These are phyloP conservation scores for Nannobrachium achirus DNA, from an alignment of 2,113 vertebrate species.

Conservation along the genomic window DNA sequence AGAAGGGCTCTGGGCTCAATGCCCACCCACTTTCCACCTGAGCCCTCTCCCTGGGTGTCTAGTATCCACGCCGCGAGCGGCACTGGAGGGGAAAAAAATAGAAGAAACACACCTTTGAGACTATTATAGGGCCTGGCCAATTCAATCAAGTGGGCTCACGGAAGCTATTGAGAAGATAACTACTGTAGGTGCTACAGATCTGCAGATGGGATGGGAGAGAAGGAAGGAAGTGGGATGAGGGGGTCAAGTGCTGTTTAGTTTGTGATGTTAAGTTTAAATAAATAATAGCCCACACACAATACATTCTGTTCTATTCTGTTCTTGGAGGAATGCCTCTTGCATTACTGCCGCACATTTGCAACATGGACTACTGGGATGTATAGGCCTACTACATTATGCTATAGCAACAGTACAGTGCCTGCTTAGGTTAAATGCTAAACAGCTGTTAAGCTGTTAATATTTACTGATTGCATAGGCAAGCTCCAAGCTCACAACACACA, in stretches of 20 bases:
- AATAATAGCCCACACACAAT: background rate
- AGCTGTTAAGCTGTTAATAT: too few species aligned
- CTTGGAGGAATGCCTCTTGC: too few species aligned
- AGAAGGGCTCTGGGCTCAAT: constrained; percentile 16
- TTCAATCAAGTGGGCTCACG: background rate
- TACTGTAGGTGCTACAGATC: background rate
- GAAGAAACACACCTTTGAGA: background rate
- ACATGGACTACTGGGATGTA: too few species aligned
- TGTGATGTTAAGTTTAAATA: too few species aligned
- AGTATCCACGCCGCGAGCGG: constrained; percentile 2
- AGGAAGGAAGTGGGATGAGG: background rate
- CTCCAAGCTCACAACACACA: too few species aligned
- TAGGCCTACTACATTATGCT: too few species aligned
- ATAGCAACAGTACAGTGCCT: too few species aligned
- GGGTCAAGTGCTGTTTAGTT: background rate
- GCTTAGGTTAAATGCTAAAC: too few species aligned
- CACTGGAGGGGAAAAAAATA: background rate
- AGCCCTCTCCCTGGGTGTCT: constrained; percentile 8
- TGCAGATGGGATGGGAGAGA: background rate
- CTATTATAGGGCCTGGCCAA: background rate
- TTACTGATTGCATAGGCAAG: too few species aligned
- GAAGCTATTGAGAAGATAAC: background rate
- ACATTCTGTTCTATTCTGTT: background rate
- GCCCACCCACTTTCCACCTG: constrained; percentile 42
- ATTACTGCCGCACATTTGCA: too few species aligned